Evolutionary conservation across 2,113 vertebrate species (phyloP).

Genomic region (Ageneiosus marmoratus): DNA sequence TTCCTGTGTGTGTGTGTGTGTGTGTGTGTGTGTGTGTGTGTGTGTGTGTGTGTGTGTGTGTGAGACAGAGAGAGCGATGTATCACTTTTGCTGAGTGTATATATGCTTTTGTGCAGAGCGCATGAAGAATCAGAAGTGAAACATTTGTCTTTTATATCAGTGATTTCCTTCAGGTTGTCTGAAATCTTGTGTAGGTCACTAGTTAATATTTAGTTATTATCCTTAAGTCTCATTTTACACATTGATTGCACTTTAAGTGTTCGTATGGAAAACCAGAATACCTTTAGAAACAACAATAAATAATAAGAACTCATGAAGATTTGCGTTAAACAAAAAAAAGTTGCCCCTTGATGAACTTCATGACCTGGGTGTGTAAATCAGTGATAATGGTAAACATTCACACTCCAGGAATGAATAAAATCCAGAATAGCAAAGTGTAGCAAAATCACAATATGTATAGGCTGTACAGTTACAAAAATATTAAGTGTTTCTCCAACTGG

Average conservation of each 20-base stretch:
- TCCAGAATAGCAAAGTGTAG: not conserved
- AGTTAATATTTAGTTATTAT: not conserved
- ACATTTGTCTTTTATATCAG: not conserved
- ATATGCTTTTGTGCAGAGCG: not conserved
- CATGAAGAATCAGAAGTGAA: not conserved
- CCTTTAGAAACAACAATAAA: not conserved
- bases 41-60: constrained; percentile 1
- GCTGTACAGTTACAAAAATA: not conserved
- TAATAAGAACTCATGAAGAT: not conserved
- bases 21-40: constrained; percentile 23
- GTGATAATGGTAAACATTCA: not conserved
- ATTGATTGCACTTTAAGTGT: not conserved
- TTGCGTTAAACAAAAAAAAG: not conserved
- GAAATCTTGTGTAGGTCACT: not conserved
- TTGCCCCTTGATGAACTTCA: not conserved
- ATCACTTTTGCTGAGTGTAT: not conserved
- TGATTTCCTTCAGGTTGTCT: not conserved
- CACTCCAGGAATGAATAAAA: not conserved
- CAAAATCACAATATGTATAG: not conserved
- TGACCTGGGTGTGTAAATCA: not conserved
- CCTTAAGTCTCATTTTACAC: not conserved
- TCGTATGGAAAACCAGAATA: not conserved
- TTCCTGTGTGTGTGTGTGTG: constrained; percentile 31
- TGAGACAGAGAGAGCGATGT: not conserved
- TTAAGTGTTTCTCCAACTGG: not conserved